Conservation (phyloP, 2,888 invertebrate genomes). For the Blera fallax region DNA sequence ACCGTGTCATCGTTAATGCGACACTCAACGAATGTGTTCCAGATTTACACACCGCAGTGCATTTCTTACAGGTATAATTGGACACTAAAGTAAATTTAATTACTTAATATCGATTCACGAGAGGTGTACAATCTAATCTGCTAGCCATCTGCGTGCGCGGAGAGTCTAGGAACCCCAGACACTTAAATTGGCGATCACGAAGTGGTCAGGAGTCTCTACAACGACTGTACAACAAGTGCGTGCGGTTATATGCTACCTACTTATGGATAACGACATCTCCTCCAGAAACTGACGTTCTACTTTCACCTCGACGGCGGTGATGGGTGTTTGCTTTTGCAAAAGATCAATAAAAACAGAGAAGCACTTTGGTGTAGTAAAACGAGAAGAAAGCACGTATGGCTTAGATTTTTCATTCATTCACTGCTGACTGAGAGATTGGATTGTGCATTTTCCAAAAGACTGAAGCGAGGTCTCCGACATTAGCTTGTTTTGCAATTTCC, state of each 20-base stretch:
- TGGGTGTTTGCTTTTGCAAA: constrained; percentile 60
- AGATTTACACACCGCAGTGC: constrained; percentile 30
- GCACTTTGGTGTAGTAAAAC: constrained; percentile 39
- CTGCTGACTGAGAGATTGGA: background rate
- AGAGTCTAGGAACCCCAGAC: constrained; percentile 36
- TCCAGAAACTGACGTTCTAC: constrained; percentile 72
- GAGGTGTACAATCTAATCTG: constrained; percentile 13
- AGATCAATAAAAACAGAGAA: constrained; percentile 41
- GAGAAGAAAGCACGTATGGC: constrained; percentile 32
- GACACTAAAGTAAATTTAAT: constrained; percentile 58
- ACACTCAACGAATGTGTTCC: constrained; percentile 58
- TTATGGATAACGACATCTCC: constrained; percentile 45
- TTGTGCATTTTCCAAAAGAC: constrained; percentile 5
- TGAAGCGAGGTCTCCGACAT: background rate
- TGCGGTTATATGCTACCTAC: constrained; percentile 35
- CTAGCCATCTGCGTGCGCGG: background rate
- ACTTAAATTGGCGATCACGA: background rate
- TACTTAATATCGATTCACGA: constrained; percentile 51
- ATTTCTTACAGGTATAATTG: constrained; percentile 43
- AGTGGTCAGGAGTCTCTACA: constrained; percentile 12
- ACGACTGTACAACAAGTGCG: constrained; percentile 10
- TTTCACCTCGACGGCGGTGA: constrained; percentile 64
- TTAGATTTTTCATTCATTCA: constrained; percentile 52
- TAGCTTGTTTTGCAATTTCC: background rate
- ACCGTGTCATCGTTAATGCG: constrained; percentile 60